Conservation (phyloP, 2,113 vertebrate genomes). For the Ardeotis arabs region DNA sequence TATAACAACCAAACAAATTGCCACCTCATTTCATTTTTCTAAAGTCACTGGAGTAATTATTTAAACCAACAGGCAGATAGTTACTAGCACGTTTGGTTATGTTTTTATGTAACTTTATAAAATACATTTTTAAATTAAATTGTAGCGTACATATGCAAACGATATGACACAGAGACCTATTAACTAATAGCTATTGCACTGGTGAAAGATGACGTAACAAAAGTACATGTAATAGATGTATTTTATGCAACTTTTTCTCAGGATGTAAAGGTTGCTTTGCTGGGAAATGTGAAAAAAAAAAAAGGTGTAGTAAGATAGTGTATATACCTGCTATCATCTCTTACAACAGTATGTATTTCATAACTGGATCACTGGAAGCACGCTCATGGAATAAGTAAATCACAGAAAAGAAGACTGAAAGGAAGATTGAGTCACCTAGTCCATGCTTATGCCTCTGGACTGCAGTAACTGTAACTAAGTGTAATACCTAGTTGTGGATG, state of each 20-base stretch:
- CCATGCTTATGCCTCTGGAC: neutral
- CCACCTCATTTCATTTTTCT: neutral
- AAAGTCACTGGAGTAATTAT: neutral
- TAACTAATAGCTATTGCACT: neutral
- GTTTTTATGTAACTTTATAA: neutral
- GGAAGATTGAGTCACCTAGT: neutral
- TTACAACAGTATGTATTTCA: neutral
- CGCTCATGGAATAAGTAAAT: neutral
- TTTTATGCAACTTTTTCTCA: neutral
- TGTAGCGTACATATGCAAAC: neutral
- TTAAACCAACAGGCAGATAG: neutral
- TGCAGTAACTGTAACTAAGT: neutral
- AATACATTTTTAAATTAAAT: neutral
- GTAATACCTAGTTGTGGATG: neutral
- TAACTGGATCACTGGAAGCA: neutral
- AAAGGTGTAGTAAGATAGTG: neutral
- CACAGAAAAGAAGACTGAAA: neutral
- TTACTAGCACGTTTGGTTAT: neutral
- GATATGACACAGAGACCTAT: neutral
- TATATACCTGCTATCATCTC: neutral
- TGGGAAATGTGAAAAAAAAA: neutral
- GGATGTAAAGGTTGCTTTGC: neutral
- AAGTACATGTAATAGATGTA: neutral
- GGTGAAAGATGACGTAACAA: neutral
- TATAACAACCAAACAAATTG: neutral